Conservation (phyloP, 2,888 invertebrate species). For the Colostygia pectinataria region DNA sequence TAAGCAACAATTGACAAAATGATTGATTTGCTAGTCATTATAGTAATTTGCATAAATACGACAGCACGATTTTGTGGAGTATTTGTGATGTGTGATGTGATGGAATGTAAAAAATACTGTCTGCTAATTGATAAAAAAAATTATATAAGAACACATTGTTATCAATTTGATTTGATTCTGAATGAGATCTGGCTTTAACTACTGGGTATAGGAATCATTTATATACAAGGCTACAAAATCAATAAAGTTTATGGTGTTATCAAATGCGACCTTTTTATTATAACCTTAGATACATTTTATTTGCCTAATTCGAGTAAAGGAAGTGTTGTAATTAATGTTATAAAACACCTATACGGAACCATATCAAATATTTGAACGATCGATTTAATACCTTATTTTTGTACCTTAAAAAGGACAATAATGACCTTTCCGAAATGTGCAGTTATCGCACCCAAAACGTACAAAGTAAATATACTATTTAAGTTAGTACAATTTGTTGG, state of each 20-base stretch:
- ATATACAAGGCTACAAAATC: too few species aligned
- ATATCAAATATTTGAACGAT: background rate
- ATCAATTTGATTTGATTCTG: too few species aligned
- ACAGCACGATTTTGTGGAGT: slow-evolving; percentile 12
- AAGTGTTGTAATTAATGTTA: background rate
- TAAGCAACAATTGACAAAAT: slow-evolving; percentile 27
- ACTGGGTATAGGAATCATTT: too few species aligned
- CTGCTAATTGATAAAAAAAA: too few species aligned
- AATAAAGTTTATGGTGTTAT: too few species aligned
- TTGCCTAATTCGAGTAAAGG: too few species aligned
- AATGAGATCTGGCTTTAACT: too few species aligned
- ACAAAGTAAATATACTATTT: background rate
- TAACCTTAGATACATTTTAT: too few species aligned
- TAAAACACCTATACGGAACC: background rate
- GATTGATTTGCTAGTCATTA: slow-evolving; percentile 28
- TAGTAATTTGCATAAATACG: slow-evolving; percentile 24
- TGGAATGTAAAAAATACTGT: too few species aligned
- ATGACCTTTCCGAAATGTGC: background rate
- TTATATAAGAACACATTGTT: too few species aligned
- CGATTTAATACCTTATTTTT: background rate
- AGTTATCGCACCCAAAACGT: background rate
- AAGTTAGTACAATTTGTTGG: background rate
- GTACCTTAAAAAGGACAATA: background rate
- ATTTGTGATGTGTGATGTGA: background rate
- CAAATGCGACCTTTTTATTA: too few species aligned